A percentile compares a stretch with the other conserved stretches of the same genome.
These are phyloP conservation scores for Brachyistius frenatus DNA, from an alignment of 2,113 vertebrate genomes.

Conservation along the genomic window DNA sequence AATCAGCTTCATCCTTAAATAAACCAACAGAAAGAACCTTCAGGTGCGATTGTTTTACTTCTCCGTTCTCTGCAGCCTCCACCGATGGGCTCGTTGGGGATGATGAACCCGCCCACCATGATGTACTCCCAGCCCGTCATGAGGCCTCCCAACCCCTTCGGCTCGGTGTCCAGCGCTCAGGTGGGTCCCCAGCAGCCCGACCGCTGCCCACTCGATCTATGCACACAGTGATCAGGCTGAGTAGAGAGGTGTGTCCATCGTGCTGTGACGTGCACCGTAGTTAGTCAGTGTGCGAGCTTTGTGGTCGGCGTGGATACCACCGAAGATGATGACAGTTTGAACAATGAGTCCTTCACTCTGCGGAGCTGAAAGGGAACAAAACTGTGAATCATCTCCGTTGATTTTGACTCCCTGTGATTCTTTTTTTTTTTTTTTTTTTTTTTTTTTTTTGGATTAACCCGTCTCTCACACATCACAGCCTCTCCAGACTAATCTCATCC, in stretches of 20 bases:
- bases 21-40: no score
- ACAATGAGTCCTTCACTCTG: conserved; percentile 60
- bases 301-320: conserved; percentile 43
- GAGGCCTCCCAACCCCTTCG: conserved; percentile 98
- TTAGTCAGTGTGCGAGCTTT: conserved; percentile 59
- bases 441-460: conserved; percentile 48
- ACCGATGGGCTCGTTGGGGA: conserved; percentile 94
- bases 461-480: conserved; percentile 61
- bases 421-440: conserved; percentile 1
- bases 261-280: conserved; percentile 53
- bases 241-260: conserved; percentile 57
- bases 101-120: conserved; percentile 97
- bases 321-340: conserved; percentile 73
- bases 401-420: conserved; percentile 54
- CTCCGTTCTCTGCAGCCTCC: conserved; percentile 85
- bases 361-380: conserved; percentile 59
- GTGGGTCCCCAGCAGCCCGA: conserved; percentile 78
- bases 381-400: conserved; percentile 69
- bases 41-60: no score
- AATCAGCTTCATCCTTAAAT: no score
- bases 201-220: conserved; percentile 44
- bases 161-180: conserved; percentile 97
- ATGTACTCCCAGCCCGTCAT: conserved; percentile 97
- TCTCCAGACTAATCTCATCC: conserved; percentile 77
- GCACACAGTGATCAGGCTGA: conserved; percentile 44